Evolutionary conservation across 2,797 vertebrate species (phyloP).

Genomic region (Typhlichthys subterraneus): DNA sequence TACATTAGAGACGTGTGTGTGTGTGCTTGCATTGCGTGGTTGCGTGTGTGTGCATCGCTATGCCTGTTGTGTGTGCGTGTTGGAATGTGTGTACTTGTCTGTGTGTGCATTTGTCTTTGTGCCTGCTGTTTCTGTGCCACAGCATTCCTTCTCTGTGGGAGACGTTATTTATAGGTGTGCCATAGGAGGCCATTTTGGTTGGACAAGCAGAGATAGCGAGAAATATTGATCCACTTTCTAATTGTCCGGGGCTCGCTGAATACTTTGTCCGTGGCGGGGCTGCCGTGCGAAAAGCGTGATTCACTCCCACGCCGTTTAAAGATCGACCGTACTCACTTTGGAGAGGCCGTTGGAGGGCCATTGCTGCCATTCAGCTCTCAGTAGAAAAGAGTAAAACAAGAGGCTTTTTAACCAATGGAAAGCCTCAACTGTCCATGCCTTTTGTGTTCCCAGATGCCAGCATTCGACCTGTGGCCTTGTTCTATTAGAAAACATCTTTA

Average conservation of each 20-base stretch:
- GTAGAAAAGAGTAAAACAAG: slow-evolving; percentile 13
- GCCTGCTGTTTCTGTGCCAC: not conserved
- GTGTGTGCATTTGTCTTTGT: slow-evolving; percentile 1
- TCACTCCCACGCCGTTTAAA: slow-evolving; percentile 19
- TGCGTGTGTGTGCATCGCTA: not conserved
- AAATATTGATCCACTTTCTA: slow-evolving; percentile 53
- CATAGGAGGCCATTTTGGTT: slow-evolving; percentile 26
- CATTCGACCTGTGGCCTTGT: slow-evolving; percentile 1
- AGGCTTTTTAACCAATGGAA: slow-evolving; percentile 6
- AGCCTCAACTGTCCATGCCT: not conserved
- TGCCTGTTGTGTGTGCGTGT: not conserved
- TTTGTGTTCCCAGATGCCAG: slow-evolving; percentile 8
- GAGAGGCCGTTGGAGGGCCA: not conserved
- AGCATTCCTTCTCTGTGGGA: slow-evolving; percentile 6
- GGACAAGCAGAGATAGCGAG: slow-evolving; percentile 19
- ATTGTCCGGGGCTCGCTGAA: slow-evolving; percentile 38
- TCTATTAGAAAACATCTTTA: not conserved
- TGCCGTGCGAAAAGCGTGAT: slow-evolving; percentile 5
- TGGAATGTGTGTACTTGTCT: not conserved
- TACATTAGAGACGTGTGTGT: not conserved
- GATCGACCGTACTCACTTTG: not conserved
- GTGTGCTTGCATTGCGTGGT: not conserved
- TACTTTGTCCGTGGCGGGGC: slow-evolving; percentile 14
- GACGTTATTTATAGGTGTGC: slow-evolving; percentile 30
- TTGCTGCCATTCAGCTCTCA: not conserved